Conservation (phyloP, 1,140 invertebrate species). For the Scaptodrosophila lebanonensis region DNA sequence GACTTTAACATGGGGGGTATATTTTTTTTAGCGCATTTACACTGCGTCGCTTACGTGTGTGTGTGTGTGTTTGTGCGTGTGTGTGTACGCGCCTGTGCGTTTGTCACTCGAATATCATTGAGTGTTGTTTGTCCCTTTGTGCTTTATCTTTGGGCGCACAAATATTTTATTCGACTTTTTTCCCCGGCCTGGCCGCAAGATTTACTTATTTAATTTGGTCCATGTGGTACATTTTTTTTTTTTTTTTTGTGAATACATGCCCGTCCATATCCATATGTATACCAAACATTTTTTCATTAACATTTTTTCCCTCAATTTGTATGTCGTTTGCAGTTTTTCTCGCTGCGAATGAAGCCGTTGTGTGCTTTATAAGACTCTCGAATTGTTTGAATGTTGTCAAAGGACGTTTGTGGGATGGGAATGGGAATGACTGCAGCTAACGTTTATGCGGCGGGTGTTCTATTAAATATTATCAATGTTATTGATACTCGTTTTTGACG, state of each 20-base stretch:
- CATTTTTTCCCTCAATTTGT: slow-evolving; percentile 12
- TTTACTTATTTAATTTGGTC: slow-evolving; percentile 59
- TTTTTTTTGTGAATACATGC: slow-evolving; percentile 11
- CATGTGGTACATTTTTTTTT: slow-evolving; percentile 14
- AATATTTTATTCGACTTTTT: slow-evolving; percentile 25
- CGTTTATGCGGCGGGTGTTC: too few species aligned
- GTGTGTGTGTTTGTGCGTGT: slow-evolving; percentile 1
- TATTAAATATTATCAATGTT: too few species aligned
- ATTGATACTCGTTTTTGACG: too few species aligned
- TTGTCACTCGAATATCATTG: slow-evolving; percentile 29
- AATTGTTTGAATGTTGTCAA: too few species aligned
- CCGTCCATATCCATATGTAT: too few species aligned
- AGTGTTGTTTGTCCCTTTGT: slow-evolving; percentile 36
- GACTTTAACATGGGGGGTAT: too few species aligned
- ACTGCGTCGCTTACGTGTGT: background rate
- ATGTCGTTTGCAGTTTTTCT: too few species aligned
- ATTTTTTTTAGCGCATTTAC: slow-evolving; percentile 14
- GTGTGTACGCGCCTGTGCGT: too few species aligned
- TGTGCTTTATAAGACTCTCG: too few species aligned
- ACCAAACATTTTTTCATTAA: slow-evolving; percentile 16
- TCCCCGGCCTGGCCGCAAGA: slow-evolving; percentile 37
- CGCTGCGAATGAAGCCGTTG: too few species aligned
- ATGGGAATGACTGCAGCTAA: too few species aligned
- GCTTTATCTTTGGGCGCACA: slow-evolving; percentile 39
- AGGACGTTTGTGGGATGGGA: too few species aligned